Percentiles rank a stretch among this genome's conserved stretches.
Evolutionary conservation across 2,797 vertebrate genomes (phyloP).

Genomic region (Melopsittacus undulatus): DNA sequence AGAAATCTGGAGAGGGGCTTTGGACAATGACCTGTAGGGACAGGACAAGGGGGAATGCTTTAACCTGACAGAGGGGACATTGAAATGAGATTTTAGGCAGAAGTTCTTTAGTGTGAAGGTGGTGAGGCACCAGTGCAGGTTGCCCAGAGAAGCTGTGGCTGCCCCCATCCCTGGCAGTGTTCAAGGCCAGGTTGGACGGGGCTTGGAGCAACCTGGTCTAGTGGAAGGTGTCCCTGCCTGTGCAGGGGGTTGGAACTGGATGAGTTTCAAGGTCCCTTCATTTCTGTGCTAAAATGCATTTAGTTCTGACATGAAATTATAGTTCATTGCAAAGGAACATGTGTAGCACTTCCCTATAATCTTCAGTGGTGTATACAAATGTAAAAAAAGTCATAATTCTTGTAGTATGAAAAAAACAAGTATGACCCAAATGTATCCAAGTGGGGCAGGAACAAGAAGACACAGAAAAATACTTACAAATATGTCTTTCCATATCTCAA

Average conservation of each 20-base stretch:
- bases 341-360: not conserved
- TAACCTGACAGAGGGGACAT: not conserved
- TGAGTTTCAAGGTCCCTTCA: not conserved
- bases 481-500: not conserved
- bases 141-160: not conserved
- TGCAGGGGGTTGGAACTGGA: not conserved
- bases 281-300: not conserved
- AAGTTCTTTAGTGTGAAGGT: not conserved
- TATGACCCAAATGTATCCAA: not conserved
- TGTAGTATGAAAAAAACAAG: not conserved
- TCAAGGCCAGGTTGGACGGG: not conserved
- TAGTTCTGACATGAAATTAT: not conserved
- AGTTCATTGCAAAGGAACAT: not conserved
- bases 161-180: no score
- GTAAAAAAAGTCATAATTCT: not conserved
- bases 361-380: not conserved
- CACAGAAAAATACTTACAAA: not conserved
- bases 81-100: not conserved
- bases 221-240: not conserved
- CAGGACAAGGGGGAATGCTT: not conserved
- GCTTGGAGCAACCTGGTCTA: not conserved
- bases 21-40: not conserved
- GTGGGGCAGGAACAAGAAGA: not conserved
- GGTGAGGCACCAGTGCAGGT: not conserved
- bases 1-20: not conserved